Percentiles rank a stretch among this genome's conserved stretches.
Conservation (phyloP, 1,140 invertebrate species). For the Tenebrio molitor region DNA sequence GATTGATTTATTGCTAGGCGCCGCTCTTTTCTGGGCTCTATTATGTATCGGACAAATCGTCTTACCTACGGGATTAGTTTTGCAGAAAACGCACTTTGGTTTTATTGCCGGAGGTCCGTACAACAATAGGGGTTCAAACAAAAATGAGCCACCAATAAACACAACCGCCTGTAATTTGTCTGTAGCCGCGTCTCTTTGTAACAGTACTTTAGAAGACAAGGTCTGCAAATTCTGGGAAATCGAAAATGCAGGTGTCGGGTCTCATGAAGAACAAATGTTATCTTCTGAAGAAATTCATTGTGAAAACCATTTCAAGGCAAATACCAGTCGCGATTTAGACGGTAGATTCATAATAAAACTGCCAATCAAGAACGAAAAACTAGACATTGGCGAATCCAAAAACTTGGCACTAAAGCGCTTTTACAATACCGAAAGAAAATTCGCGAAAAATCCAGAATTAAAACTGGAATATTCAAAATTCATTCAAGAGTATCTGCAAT, state of each 20-base stretch:
- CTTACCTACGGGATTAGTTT: too few relatives aligned
- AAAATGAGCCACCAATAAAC: background rate
- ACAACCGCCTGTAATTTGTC: background rate
- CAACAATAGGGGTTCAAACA: background rate
- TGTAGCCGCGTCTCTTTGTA: too few relatives aligned
- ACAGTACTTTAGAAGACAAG: background rate
- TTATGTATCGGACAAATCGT: conserved; percentile 55
- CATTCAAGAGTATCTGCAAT: conserved; percentile 62
- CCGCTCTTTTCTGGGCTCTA: conserved; percentile 55
- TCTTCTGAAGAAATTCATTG: conserved; percentile 56
- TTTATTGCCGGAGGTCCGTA: background rate
- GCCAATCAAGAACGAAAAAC: conserved; percentile 54
- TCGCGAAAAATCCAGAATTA: conserved; percentile 54
- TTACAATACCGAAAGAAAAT: conserved; percentile 57
- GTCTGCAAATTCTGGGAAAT: too few relatives aligned
- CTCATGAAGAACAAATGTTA: conserved; percentile 19
- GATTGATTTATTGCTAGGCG: conserved; percentile 60
- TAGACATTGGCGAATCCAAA: too few relatives aligned
- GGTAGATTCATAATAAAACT: conserved; percentile 63
- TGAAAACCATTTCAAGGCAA: too few relatives aligned
- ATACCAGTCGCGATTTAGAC: conserved; percentile 51
- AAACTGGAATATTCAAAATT: conserved; percentile 58
- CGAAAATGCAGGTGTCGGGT: conserved; percentile 1
- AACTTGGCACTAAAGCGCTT: too few relatives aligned
- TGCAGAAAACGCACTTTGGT: too few relatives aligned